These are phyloP conservation scores for Danio aesculapii DNA, from an alignment of 2,797 vertebrate species.

Conservation along the genomic window DNA sequence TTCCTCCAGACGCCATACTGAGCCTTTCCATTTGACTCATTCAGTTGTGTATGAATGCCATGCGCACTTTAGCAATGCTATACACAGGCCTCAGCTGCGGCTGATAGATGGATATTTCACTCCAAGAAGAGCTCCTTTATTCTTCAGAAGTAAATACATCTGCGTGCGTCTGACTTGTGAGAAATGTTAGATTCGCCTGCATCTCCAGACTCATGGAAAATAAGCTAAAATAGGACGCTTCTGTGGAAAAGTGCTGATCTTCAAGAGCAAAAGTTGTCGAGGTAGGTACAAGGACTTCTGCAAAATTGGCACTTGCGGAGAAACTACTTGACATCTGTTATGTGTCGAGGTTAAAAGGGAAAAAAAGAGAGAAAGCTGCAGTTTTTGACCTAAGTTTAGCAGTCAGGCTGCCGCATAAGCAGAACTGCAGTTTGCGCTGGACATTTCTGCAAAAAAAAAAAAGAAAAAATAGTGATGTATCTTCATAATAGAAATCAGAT, in stretches of 20 bases:
- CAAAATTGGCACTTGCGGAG: slow-evolving; percentile 51
- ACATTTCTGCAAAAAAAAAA: slow-evolving; percentile 4
- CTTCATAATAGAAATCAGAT: slow-evolving; percentile 12
- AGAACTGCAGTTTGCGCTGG: slow-evolving; percentile 15
- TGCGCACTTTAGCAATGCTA: neutral
- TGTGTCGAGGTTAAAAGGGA: neutral
- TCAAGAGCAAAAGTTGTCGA: slow-evolving; percentile 30
- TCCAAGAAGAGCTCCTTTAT: slow-evolving; percentile 41
- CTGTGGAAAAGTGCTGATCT: slow-evolving; percentile 28
- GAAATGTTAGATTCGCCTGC: neutral
- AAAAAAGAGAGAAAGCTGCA: neutral
- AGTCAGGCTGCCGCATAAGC: neutral
- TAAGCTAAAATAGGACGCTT: neutral
- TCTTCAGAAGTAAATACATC: slow-evolving; percentile 24
- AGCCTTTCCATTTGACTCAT: neutral
- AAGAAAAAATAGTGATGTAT: too few relatives aligned
- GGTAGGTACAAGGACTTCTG: slow-evolving; percentile 32
- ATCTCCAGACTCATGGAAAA: slow-evolving; percentile 30
- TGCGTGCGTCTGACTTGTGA: slow-evolving; percentile 34
- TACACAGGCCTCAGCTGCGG: slow-evolving; percentile 28
- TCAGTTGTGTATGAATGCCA: neutral
- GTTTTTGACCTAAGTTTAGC: slow-evolving; percentile 20
- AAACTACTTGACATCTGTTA: slow-evolving; percentile 34
- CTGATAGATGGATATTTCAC: slow-evolving; percentile 31
- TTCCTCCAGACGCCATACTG: neutral